These are phyloP conservation scores for Microplitis mediator DNA, from an alignment of 1,140 invertebrate genomes.

Conservation along the genomic window DNA sequence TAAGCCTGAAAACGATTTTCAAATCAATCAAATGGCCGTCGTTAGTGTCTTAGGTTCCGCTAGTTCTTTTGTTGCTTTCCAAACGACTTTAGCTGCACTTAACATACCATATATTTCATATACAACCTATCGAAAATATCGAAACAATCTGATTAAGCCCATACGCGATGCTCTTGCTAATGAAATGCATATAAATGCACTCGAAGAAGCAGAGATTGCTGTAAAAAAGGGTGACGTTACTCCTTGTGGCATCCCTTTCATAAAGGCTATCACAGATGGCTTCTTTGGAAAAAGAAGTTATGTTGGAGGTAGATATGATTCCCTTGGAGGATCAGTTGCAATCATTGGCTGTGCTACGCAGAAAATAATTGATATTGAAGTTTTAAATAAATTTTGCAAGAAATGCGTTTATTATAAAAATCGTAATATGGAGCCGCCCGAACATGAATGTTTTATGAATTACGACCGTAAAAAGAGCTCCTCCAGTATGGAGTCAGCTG, in stretches of 20 bases:
- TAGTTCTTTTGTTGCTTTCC: conserved; percentile 11
- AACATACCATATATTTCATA: conserved; percentile 33
- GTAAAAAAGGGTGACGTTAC: conserved; percentile 40
- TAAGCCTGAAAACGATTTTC: background rate
- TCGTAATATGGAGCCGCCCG: conserved; percentile 1
- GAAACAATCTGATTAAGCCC: conserved; percentile 23
- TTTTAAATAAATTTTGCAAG: conserved; percentile 52
- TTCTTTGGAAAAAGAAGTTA: conserved; percentile 48
- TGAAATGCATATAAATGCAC: conserved; percentile 15
- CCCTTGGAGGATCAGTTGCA: conserved; percentile 43
- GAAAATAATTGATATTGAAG: conserved; percentile 48
- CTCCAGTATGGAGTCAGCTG: too few relatives aligned
- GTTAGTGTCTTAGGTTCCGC: conserved; percentile 20
- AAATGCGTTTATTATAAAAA: conserved; percentile 17
- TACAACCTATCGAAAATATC: conserved; percentile 27
- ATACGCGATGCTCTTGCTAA: conserved; percentile 28
- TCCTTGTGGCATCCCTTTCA: conserved; percentile 42
- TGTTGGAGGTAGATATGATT: conserved; percentile 38
- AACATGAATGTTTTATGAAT: conserved; percentile 48
- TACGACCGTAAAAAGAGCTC: conserved; percentile 27
- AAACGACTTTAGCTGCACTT: conserved; percentile 18
- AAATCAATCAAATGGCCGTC: conserved; percentile 24
- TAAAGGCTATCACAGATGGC: conserved; percentile 49
- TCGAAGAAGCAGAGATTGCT: conserved; percentile 41
- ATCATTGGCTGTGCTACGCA: conserved; percentile 43